Conservation (phyloP, 2,888 invertebrate species). For the Chelonus formosanus region DNA sequence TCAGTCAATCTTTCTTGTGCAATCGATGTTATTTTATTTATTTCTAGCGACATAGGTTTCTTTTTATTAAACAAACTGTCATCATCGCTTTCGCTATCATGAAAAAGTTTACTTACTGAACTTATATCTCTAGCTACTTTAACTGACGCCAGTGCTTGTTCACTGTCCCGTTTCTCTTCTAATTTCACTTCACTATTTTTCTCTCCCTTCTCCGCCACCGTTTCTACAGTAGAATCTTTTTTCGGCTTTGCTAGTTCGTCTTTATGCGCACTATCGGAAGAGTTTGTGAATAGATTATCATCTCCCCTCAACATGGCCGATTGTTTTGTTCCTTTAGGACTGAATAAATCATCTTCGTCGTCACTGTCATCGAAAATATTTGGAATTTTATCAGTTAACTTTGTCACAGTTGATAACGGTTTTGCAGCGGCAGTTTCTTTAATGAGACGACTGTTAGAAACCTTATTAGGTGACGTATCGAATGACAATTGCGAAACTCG, state of each 20-base stretch:
- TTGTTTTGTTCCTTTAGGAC: slow-evolving; percentile 30
- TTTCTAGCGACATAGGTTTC: slow-evolving; percentile 1
- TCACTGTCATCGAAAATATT: slow-evolving; percentile 55
- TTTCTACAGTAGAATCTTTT: slow-evolving; percentile 38
- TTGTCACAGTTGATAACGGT: no score
- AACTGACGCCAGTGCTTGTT: slow-evolving; percentile 14
- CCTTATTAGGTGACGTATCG: slow-evolving; percentile 22
- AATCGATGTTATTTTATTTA: background rate
- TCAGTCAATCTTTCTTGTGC: no score
- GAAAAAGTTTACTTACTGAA: slow-evolving; percentile 36
- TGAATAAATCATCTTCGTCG: slow-evolving; percentile 43
- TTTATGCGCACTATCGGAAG: no score
- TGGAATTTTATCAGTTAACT: slow-evolving; percentile 22
- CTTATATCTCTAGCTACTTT: background rate
- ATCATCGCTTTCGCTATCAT: slow-evolving; percentile 46
- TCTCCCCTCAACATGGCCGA: slow-evolving; percentile 23
- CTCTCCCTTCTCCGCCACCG: slow-evolving; percentile 27
- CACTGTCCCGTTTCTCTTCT: slow-evolving; percentile 28
- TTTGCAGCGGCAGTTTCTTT: background rate
- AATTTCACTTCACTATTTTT: slow-evolving; percentile 28
- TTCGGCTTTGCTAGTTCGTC: slow-evolving; percentile 36
- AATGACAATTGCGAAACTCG: background rate
- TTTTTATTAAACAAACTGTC: slow-evolving; percentile 49
- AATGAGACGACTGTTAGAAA: slow-evolving; percentile 10
- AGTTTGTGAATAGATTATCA: background rate